phyloP scores from a whole-genome alignment of 2,797 vertebrate genomes.

The Pogonophryne albipinna region DNA sequence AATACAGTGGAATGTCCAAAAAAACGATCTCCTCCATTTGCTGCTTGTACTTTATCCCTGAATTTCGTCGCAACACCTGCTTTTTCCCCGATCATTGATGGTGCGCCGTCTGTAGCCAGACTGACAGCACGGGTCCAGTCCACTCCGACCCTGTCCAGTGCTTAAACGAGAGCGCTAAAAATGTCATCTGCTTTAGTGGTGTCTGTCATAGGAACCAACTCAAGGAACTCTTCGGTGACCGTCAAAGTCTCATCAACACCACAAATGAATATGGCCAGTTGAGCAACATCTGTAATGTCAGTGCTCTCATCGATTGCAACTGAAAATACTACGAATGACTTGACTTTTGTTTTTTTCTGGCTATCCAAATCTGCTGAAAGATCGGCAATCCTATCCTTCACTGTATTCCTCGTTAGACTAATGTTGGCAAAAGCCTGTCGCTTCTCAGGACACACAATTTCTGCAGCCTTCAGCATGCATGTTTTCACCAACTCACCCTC shows the following conservation, averaged over 20 bases:
- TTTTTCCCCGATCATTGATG: conserved; percentile 23
- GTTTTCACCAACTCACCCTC: neutral
- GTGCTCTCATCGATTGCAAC: no score
- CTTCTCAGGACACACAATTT: neutral
- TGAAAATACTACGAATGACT: neutral
- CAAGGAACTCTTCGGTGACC: no score
- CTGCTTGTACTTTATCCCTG: neutral
- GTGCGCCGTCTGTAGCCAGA: conserved; percentile 28
- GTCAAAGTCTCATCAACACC: no score
- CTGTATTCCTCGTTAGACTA: neutral
- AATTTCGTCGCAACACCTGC: conserved; percentile 43
- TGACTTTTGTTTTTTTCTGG: conserved; percentile 42
- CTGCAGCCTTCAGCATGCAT: neutral
- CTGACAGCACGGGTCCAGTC: conserved; percentile 34
- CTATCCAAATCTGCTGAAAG: conserved; percentile 8
- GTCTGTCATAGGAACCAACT: no score
- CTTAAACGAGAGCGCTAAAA: neutral
- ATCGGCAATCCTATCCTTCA: neutral
- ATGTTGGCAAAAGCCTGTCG: conserved; percentile 16
- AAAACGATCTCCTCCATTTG: conserved; percentile 16
- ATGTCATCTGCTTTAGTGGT: no score
- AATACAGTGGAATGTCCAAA: conserved; percentile 9
- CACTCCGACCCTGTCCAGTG: no score
- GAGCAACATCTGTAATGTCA: no score
- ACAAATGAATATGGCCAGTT: no score